Percentiles rank a stretch among this genome's conserved stretches.
Conservation (phyloP, 2,797 vertebrate genomes). For the Cyclopterus lumpus region DNA sequence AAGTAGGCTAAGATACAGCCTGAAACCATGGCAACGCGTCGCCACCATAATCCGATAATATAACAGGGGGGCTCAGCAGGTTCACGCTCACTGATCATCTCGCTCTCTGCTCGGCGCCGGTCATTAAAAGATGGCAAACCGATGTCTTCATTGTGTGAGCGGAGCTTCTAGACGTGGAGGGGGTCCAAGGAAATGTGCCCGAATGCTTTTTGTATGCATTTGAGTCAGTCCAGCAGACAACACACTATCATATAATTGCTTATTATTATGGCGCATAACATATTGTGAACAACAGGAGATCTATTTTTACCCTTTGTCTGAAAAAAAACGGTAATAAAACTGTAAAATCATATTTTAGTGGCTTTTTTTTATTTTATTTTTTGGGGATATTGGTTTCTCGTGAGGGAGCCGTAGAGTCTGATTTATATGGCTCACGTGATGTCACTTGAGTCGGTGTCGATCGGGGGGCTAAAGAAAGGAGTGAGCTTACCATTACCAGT, state of each 20-base stretch:
- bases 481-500: not conserved
- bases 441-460: not conserved
- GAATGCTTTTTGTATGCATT: not conserved
- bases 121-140: slow-evolving; percentile 52
- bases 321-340: not conserved
- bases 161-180: not conserved
- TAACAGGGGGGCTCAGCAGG: slow-evolving; percentile 65
- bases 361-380: not conserved
- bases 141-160: slow-evolving; percentile 34
- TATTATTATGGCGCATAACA: too few species aligned
- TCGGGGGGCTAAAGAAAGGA: not conserved
- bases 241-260: not conserved
- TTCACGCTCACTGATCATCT: slow-evolving; percentile 49
- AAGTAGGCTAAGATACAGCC: slow-evolving; percentile 73
- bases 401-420: not conserved
- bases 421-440: not conserved
- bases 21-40: slow-evolving; percentile 75
- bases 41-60: slow-evolving; percentile 60
- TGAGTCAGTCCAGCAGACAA: not conserved
- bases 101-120: slow-evolving; percentile 22
- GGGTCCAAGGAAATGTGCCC: not conserved
- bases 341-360: not conserved
- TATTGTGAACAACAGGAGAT: not conserved
- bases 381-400: too few species aligned
- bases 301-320: not conserved